phyloP scores from a whole-genome alignment of 2,113 vertebrate species.

The Rostratula benghalensis region DNA sequence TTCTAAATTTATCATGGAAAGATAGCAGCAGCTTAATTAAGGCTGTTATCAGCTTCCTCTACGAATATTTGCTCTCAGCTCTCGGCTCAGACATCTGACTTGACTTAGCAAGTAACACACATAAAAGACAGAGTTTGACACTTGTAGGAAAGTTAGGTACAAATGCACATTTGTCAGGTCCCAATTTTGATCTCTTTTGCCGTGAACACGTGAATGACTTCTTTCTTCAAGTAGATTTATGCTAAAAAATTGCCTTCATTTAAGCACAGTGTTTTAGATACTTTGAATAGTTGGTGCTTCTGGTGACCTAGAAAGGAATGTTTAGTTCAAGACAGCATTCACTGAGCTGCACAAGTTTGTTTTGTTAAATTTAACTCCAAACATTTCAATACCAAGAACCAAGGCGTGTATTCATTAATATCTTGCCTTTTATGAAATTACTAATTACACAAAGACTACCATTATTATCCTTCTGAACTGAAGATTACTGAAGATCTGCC shows the following conservation, averaged over 20 bases:
- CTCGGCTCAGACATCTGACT: background rate
- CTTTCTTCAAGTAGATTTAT: background rate
- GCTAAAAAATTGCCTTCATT: background rate
- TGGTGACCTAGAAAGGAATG: background rate
- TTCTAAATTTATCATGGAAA: slow-evolving; percentile 32
- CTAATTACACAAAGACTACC: background rate
- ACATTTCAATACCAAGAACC: background rate
- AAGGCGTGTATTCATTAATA: background rate
- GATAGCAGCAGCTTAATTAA: slow-evolving; percentile 34
- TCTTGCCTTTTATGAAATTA: background rate
- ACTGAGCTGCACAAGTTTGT: background rate
- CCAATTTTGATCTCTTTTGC: background rate
- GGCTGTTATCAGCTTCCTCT: slow-evolving; percentile 1
- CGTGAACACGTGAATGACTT: background rate
- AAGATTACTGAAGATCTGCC: background rate
- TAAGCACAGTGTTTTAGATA: background rate
- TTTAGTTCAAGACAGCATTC: background rate
- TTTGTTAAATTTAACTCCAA: background rate
- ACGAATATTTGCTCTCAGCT: slow-evolving; percentile 21
- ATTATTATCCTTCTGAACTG: background rate
- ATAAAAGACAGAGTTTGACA: background rate
- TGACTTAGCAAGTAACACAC: background rate
- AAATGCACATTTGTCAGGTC: background rate
- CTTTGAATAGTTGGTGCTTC: background rate
- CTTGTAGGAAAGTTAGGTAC: background rate